Percentiles rank a stretch among this genome's conserved stretches.
phyloP scores from a whole-genome alignment of 2,888 invertebrate genomes.

The Epirrita christyi region DNA sequence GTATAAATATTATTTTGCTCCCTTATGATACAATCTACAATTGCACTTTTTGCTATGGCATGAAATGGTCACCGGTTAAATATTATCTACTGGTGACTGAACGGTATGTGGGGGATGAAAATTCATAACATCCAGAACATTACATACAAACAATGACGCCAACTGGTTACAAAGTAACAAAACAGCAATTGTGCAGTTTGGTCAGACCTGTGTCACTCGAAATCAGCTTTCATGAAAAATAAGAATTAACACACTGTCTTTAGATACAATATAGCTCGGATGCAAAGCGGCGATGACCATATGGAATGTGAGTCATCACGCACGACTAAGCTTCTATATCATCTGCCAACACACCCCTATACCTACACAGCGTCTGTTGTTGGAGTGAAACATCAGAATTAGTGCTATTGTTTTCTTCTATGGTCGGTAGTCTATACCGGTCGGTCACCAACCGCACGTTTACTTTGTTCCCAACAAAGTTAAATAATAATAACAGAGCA shows the following conservation, averaged over 20 bases:
- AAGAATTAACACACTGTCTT: not conserved
- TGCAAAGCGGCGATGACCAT: too few species aligned
- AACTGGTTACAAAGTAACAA: conserved; percentile 33
- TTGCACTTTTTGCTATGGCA: too few species aligned
- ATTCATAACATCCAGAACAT: conserved; percentile 23
- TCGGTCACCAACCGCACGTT: conserved; percentile 36
- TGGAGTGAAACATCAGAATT: not conserved
- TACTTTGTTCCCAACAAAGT: conserved; percentile 50
- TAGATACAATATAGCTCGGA: conserved; percentile 2
- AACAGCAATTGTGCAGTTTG: conserved; percentile 48
- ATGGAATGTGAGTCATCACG: too few species aligned
- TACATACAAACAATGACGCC: conserved; percentile 21
- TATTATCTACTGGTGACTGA: conserved; percentile 7
- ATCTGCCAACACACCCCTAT: not conserved
- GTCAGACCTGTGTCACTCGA: not conserved
- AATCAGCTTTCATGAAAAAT: conserved; percentile 3
- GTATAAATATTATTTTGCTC: too few species aligned
- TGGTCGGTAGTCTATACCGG: conserved; percentile 40
- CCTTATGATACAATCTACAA: too few species aligned
- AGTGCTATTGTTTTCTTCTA: conserved; percentile 12
- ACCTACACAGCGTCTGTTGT: not conserved
- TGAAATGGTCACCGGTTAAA: conserved; percentile 7
- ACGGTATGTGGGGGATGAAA: conserved; percentile 4
- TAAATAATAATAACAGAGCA: conserved; percentile 54
- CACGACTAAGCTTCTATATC: too few species aligned